Conservation (phyloP, 2,113 vertebrate species). For the Sylvietta virens region DNA sequence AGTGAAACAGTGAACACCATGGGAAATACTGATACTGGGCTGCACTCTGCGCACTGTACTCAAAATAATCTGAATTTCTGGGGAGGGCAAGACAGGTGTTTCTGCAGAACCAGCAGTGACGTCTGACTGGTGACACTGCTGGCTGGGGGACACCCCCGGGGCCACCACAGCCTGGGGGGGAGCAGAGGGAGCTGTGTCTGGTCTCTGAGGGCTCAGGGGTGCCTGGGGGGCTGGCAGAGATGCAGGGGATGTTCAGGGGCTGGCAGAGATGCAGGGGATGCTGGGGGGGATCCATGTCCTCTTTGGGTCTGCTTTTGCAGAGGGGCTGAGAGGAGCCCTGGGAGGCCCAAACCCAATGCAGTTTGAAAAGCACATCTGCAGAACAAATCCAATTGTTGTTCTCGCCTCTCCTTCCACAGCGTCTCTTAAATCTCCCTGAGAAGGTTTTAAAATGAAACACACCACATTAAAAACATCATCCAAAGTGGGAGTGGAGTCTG, state of each 20-base stretch:
- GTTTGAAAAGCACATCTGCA: neutral
- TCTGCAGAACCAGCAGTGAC: neutral
- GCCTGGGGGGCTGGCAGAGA: neutral
- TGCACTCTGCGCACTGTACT: neutral
- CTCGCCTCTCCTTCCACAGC: neutral
- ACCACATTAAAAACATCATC: neutral
- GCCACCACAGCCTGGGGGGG: accelerated
- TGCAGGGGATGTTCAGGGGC: neutral
- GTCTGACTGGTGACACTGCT: neutral
- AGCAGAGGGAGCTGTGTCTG: neutral
- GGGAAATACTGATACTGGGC: neutral
- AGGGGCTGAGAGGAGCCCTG: neutral
- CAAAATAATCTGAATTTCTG: neutral
- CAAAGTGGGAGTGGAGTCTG: neutral
- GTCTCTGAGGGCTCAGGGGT: accelerated
- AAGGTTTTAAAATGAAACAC: neutral
- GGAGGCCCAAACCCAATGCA: neutral
- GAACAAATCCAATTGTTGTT: neutral
- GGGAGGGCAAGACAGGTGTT: neutral
- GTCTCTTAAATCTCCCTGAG: neutral
- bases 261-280: neutral
- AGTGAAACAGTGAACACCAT: neutral
- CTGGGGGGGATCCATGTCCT: neutral
- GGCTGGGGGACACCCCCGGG: neutral
- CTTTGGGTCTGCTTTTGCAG: neutral